Conservation (phyloP, 2,797 vertebrate genomes). For the Chiroxiphia lanceolata region DNA sequence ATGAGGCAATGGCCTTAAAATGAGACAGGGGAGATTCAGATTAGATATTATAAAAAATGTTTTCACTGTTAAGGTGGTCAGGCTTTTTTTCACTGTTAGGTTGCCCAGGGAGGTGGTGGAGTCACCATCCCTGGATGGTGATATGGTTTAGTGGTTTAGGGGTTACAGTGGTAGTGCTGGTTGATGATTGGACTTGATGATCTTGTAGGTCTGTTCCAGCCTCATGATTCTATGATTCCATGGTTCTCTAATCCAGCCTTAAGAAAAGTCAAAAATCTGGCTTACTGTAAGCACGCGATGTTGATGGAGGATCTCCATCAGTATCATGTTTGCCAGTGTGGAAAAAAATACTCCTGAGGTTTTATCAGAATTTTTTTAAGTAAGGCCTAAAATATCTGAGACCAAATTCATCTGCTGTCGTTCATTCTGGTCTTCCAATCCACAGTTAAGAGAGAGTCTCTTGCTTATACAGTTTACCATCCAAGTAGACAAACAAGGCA, state of each 20-base stretch:
- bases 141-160: neutral
- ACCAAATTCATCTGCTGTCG: neutral
- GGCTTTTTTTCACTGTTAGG: neutral
- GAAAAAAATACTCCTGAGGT: neutral
- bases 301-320: neutral
- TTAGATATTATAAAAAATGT: neutral
- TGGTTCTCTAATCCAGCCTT: neutral
- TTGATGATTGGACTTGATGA: neutral
- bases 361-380: neutral
- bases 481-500: neutral
- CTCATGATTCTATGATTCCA: neutral
- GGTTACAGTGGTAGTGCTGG: neutral
- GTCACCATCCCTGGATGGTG: neutral
- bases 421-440: neutral
- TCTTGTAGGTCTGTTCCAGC: neutral
- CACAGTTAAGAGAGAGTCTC: neutral
- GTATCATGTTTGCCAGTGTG: neutral
- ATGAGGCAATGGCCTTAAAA: neutral
- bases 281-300: neutral
- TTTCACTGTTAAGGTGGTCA: neutral
- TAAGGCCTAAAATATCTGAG: neutral
- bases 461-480: neutral
- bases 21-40: neutral
- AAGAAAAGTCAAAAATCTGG: neutral
- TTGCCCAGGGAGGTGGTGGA: neutral